Percentiles rank a stretch among this genome's conserved stretches.
Evolutionary conservation across 2,113 vertebrate genomes (phyloP).

Genomic region (Galemys pyrenaicus): DNA sequence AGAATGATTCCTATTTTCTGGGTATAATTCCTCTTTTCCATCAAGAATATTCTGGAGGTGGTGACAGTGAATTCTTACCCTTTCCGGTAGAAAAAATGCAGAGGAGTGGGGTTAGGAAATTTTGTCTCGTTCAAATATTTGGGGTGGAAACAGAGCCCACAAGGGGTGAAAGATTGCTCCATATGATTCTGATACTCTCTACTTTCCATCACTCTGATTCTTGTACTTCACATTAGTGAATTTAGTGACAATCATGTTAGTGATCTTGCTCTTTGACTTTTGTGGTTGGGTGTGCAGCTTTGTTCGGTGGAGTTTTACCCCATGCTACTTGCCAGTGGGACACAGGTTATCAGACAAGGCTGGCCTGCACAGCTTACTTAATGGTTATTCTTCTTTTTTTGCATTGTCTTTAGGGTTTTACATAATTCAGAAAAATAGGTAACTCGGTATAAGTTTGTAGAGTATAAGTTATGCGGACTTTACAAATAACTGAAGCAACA

Average conservation of each 20-base stretch:
- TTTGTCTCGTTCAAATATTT: neutral
- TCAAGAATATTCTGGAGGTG: neutral
- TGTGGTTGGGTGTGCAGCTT: neutral
- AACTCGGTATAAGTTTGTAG: neutral
- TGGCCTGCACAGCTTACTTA: neutral
- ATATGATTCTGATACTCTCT: neutral
- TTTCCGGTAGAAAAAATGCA: neutral
- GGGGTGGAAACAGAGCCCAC: too few species aligned
- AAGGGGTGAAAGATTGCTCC: neutral
- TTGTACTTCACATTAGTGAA: neutral
- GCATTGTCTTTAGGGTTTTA: neutral
- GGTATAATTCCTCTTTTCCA: neutral
- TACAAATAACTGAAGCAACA: neutral
- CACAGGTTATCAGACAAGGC: neutral
- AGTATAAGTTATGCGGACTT: conserved; percentile 13
- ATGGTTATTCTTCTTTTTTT: neutral
- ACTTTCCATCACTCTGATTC: neutral
- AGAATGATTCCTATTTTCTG: neutral
- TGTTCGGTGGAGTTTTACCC: neutral
- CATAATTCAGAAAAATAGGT: neutral
- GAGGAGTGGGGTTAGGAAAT: neutral
- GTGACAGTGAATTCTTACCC: neutral
- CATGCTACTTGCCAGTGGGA: neutral
- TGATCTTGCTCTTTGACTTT: neutral
- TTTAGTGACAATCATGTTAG: neutral